Evolutionary conservation across 2,888 invertebrate genomes (phyloP).

Genomic region (Ophion obscuratus): DNA sequence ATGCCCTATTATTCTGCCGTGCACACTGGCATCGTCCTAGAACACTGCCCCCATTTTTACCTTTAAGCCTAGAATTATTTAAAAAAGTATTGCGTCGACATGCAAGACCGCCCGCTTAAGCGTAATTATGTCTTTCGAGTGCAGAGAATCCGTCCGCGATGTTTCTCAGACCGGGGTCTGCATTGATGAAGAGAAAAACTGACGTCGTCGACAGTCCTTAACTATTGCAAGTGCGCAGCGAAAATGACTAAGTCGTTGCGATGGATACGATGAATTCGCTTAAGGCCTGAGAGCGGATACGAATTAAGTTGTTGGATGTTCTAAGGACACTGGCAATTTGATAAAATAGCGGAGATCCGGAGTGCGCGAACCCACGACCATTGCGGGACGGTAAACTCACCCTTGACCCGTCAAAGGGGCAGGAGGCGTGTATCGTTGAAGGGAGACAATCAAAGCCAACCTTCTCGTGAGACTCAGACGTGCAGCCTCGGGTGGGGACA

Average conservation of each 20-base stretch:
- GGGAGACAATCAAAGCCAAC: slow-evolving; percentile 17
- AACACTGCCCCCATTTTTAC: not conserved
- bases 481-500: not conserved
- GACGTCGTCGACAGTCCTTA: slow-evolving; percentile 15
- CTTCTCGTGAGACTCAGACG: not conserved
- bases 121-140: not conserved
- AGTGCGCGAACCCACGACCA: slow-evolving; percentile 15
- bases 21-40: not conserved
- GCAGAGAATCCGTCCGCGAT: slow-evolving; percentile 10
- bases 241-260: not conserved
- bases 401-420: slow-evolving; percentile 52
- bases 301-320: slow-evolving; percentile 41
- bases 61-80: slow-evolving; percentile 1
- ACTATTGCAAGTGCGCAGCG: slow-evolving; percentile 24
- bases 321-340: slow-evolving; percentile 38
- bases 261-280: slow-evolving; percentile 16
- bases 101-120: not conserved
- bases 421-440: slow-evolving; percentile 43
- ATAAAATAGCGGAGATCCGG: not conserved
- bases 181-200: slow-evolving; percentile 14
- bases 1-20: not conserved
- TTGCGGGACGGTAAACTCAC: slow-evolving; percentile 31
- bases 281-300: slow-evolving; percentile 41
- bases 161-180: not conserved
- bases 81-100: slow-evolving; percentile 19